A percentile compares a stretch with the other conserved stretches of the same genome.
Conservation (phyloP, 64 coral and sea anemone species). For the Pachyseris speciosa region DNA sequence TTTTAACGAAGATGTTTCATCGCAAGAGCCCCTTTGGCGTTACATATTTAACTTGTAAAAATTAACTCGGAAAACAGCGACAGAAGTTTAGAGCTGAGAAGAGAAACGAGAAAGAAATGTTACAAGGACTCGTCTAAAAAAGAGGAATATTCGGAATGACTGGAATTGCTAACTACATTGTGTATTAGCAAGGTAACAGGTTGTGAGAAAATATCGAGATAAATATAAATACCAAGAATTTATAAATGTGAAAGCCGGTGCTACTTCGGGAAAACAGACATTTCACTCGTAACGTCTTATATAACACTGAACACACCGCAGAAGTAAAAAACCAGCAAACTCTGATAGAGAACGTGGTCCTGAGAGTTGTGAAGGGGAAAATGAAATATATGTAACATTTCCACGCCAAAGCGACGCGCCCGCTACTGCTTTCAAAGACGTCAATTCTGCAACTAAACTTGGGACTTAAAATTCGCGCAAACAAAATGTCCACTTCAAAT, state of each 20-base stretch:
- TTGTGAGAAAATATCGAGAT: not conserved
- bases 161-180: not conserved
- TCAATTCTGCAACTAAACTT: not conserved
- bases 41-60: too few species aligned
- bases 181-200: not conserved
- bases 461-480: not conserved
- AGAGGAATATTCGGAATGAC: not conserved
- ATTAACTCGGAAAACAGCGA: too few species aligned
- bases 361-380: not conserved
- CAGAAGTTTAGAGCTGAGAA: too few species aligned
- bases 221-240: not conserved
- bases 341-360: not conserved
- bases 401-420: not conserved
- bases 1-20: not conserved
- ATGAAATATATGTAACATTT: not conserved
- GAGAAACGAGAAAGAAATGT: too few species aligned
- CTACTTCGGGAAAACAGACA: not conserved
- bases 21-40: too few species aligned
- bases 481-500: constrained; percentile 22
- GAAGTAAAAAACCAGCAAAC: not conserved
- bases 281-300: not conserved
- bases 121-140: not conserved
- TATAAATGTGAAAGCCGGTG: not conserved
- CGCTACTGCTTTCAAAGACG: not conserved
- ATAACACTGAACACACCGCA: not conserved